Evolutionary conservation across 64 coral and sea anemone genomes (phyloP).

Genomic region (Montipora cactus): DNA sequence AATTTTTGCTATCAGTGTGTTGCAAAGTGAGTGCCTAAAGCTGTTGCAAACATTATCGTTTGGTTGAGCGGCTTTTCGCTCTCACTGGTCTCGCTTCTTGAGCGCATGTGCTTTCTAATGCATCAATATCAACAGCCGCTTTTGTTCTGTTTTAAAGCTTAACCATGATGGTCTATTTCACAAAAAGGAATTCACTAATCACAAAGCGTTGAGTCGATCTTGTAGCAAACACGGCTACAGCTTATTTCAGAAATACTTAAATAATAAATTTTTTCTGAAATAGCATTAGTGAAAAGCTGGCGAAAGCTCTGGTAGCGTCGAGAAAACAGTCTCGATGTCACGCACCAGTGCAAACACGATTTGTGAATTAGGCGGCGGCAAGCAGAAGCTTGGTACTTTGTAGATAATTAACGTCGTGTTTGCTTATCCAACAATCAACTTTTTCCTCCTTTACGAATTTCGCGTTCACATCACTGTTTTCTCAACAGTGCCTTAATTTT

Average conservation of each 20-base stretch:
- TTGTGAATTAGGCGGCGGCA: not conserved
- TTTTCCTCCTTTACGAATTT: not conserved
- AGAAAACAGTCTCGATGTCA: not conserved
- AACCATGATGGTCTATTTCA: not conserved
- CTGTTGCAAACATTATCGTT: not conserved
- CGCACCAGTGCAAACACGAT: not conserved
- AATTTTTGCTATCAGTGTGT: not conserved
- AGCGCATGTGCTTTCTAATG: not conserved
- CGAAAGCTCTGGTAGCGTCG: not conserved
- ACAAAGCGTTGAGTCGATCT: not conserved
- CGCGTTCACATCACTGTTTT: not conserved
- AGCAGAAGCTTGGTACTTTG: not conserved
- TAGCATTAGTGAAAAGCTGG: not conserved
- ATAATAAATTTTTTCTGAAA: not conserved
- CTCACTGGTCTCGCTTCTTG: not conserved
- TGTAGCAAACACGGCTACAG: too few species aligned
- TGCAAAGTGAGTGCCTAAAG: not conserved
- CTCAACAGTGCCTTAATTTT: not conserved
- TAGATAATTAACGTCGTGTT: conserved; percentile 36
- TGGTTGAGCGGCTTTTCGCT: not conserved
- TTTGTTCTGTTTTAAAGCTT: not conserved
- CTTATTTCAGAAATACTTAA: not conserved
- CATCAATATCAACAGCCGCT: not conserved
- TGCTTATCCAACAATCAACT: not conserved
- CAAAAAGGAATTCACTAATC: not conserved